Base-by-base conservation (phyloP, 1,140 invertebrate species). In the Microvelia longipes region DNA sequence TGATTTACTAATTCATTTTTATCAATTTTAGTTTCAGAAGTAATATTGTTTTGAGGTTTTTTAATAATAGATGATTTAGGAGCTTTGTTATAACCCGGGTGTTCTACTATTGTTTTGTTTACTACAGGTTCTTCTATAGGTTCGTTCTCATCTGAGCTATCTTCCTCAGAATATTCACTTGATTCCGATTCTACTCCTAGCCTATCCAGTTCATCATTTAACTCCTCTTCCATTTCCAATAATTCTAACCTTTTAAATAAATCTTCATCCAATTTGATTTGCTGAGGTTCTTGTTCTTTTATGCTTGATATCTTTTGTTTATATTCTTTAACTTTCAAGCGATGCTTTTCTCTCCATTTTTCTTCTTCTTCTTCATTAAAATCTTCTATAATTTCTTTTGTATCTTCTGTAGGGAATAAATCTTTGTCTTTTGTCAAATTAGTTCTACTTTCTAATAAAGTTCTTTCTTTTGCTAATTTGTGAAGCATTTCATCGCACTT, bases 261-360 rank as follows among this genome's bases (percentile, higher is more conserved):
- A 74, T 83, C 80, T 73, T 82, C 78, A 30, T 83, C 81, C 2
- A 77, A 77, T 68, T 74, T 62, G 66, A 78, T 76, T 29, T 79
- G 73, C 2, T 25, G 70, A 68, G 79, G 77, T 69, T 81, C 77
- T 67, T 76, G 62, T 29, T 77, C 72, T 70, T 73, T 79, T 19
- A 80, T 68, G 76, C 82, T 73, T 0, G 75, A 75, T 66, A 82
- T 74, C 72, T 82, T 78, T 72, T 83, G 70, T 64, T 75, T 77
- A 75, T 85, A 79, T 27, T 81, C 76, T 72, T 79, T 79, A 70
- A 84, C 80, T 71, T 78, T 82, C 66, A 81, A 76, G 64, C 78
- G 78, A 72, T 86, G 85, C 75, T 82, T 73, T 69, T 76, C 82
- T 78, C 76, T 81, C 85, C 84, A 86, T 30, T 81, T 70, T 70